Conservation (phyloP, 1,140 invertebrate genomes). For the Oedothorax gibbosus region DNA sequence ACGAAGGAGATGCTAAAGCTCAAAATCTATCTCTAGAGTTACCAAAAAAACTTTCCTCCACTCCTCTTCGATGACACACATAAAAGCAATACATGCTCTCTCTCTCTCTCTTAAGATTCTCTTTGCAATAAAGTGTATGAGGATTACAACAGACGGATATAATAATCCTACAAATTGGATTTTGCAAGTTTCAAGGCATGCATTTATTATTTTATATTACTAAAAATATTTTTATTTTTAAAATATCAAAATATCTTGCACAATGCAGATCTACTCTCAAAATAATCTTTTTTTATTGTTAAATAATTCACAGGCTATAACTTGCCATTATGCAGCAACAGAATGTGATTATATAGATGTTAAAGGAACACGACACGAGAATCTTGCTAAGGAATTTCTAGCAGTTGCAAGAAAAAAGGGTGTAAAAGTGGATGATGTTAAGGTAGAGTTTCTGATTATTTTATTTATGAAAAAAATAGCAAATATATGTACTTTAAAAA, state of each 20-base stretch:
- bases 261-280: neutral
- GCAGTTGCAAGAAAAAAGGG: constrained; percentile 68
- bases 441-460: constrained; percentile 14
- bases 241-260: neutral
- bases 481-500: neutral
- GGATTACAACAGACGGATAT: too few relatives aligned
- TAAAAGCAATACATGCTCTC: too few relatives aligned
- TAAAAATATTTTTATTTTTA: neutral
- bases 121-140: too few relatives aligned
- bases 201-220: neutral
- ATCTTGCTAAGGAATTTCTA: constrained; percentile 77
- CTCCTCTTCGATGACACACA: too few relatives aligned
- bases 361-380: constrained; percentile 77
- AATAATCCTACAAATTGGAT: too few relatives aligned
- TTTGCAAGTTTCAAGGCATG: too few relatives aligned
- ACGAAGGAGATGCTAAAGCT: too few relatives aligned
- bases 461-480: neutral
- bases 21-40: too few relatives aligned
- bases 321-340: constrained; percentile 83
- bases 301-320: constrained; percentile 78
- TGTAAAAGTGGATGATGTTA: constrained; percentile 55
- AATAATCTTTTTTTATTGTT: neutral
- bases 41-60: too few relatives aligned
- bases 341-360: constrained; percentile 82
- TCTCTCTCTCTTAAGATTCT: too few relatives aligned